Base-by-base conservation (phyloP, 1,140 invertebrate genomes). In the Pseudoatta argentina region DNA sequence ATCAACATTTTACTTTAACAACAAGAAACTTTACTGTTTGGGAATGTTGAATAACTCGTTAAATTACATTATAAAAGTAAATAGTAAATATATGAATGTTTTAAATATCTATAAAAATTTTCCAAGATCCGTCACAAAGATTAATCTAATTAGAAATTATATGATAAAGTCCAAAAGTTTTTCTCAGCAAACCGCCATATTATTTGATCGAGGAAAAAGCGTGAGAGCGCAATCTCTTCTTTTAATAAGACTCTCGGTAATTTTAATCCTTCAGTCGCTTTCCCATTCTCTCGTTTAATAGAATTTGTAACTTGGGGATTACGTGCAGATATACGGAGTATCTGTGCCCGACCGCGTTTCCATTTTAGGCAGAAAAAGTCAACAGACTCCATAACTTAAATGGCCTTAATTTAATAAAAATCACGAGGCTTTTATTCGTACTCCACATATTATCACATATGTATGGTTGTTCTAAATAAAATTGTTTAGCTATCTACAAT, bases 251-350 rank as follows among this genome's bases (percentile, higher is more conserved):
- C 55, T 63, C 69, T 61, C 24, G n/a, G 55, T 83, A 83, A 83
- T 83, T 83, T 83, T 83, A 73, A 83, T 83, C 79, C 55, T 27
- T 83, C 79, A 75, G 69, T 83, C 55, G 39, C 57, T 73, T 44
- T 44, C 21, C 34, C 51, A 61, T 61, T 75, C 53, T 73, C 39
- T 3, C 69, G 69, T 57, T 73, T 83, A 83, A 83, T 83, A 73
- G 79, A 83, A 75, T 83, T 73, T 83, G 79, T 83, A 83, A 83
- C 69, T 83, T 71, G 16, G 39, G 55, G 79, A 83, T 83, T 83
- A 75, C 51, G 79, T 27, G 69, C 55, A 61, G 34, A 72, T 72
- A 81, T 81, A 81, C 77, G 63, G 79, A 55, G 8, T 82, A 55
- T 61, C 79, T 61, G 55, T 55, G 18, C 39, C 10, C 55, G 39